A percentile compares a stretch with the other conserved stretches of the same genome.
Conservation (phyloP, 2,113 vertebrate species). For the Cheirogaleus medius region DNA sequence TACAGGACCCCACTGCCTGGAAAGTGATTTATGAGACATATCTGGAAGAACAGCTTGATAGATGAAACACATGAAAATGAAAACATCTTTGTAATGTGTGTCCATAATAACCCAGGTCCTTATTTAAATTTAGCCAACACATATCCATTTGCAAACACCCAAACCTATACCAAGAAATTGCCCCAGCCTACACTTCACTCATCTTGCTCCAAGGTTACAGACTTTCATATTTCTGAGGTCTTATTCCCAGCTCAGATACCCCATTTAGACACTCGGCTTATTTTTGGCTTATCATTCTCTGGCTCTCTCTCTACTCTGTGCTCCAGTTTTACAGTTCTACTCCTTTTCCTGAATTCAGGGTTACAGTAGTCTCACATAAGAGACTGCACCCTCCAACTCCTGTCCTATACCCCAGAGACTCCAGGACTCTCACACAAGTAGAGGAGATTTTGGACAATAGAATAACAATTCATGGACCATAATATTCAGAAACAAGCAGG, state of each 20-base stretch:
- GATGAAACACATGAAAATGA: background rate
- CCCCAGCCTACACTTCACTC: background rate
- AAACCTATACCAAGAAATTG: background rate
- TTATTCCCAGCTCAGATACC: background rate
- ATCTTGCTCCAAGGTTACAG: background rate
- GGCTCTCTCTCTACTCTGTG: background rate
- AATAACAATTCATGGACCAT: background rate
- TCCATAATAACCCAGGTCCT: background rate
- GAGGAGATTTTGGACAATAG: background rate
- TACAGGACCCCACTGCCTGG: background rate
- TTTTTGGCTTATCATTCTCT: background rate
- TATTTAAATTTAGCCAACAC: background rate
- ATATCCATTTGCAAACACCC: background rate
- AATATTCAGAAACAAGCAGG: background rate
- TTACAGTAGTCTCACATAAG: background rate
- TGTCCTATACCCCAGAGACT: background rate
- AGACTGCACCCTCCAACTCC: background rate
- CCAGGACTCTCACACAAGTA: background rate
- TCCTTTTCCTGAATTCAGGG: conserved; percentile 2
- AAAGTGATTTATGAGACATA: conserved; percentile 35
- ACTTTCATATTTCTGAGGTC: background rate
- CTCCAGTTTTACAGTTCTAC: background rate
- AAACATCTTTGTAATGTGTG: background rate
- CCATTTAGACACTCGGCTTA: background rate
- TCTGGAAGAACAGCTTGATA: background rate